Percentiles rank a stretch among this genome's conserved stretches.
Evolutionary conservation across 2,113 vertebrate genomes (phyloP).

Genomic region (Dinomys branickii): DNA sequence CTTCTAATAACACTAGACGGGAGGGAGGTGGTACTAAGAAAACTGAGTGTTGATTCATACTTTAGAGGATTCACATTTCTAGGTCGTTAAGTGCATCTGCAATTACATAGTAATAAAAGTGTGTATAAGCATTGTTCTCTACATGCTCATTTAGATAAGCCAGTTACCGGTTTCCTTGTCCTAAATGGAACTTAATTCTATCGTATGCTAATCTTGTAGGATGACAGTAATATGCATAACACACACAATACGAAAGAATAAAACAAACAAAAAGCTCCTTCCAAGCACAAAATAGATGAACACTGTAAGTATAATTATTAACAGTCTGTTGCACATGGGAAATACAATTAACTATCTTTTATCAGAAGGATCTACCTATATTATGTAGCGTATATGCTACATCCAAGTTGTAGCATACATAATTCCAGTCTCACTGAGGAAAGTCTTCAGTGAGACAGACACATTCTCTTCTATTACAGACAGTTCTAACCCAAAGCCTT

Average conservation of each 20-base stretch:
- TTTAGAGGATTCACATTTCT: conserved; percentile 3
- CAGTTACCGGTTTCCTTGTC: not conserved
- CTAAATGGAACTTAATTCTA: conserved; percentile 10
- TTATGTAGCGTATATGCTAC: too few species aligned
- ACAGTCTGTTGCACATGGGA: not conserved
- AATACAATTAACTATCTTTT: conserved; percentile 20
- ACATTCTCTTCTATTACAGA: conserved; percentile 16
- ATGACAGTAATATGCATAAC: not conserved
- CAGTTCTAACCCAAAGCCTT: not conserved
- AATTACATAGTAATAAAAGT: not conserved
- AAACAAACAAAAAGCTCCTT: not conserved
- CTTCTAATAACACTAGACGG: not conserved
- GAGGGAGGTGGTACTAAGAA: not conserved
- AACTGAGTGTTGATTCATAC: not conserved
- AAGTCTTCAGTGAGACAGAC: conserved; percentile 43
- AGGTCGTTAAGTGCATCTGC: not conserved
- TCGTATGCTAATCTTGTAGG: not conserved
- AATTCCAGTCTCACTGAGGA: too few species aligned
- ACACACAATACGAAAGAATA: not conserved
- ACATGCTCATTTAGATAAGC: not conserved
- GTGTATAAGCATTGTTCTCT: not conserved
- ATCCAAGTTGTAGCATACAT: too few species aligned
- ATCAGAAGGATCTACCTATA: conserved; percentile 3
- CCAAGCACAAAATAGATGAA: not conserved
- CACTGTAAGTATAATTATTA: not conserved